These are phyloP conservation scores for Glossophaga mutica DNA, from an alignment of 2,797 vertebrate genomes.

Conservation along the genomic window DNA sequence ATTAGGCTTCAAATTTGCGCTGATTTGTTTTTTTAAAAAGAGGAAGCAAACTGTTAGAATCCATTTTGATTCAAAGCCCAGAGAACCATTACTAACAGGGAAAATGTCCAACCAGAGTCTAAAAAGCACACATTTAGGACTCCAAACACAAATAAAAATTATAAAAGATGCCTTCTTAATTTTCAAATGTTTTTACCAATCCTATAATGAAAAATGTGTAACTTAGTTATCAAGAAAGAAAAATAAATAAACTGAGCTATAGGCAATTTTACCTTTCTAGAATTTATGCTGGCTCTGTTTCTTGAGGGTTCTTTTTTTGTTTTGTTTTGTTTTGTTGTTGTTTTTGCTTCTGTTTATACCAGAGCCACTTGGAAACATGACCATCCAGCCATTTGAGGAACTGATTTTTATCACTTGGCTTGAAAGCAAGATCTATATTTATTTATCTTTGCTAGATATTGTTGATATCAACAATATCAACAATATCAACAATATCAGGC, in stretches of 20 bases:
- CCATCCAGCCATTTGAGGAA: background rate
- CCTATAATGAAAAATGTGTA: background rate
- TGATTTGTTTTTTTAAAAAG: background rate
- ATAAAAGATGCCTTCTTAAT: background rate
- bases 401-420: background rate
- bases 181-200: constrained; percentile 1
- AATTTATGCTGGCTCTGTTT: background rate
- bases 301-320: background rate
- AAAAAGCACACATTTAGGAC: background rate
- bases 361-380: background rate
- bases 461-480: background rate
- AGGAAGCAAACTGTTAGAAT: background rate
- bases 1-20: background rate
- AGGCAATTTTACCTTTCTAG: background rate
- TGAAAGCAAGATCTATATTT: background rate
- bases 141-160: background rate
- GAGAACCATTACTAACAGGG: background rate
- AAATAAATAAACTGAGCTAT: background rate
- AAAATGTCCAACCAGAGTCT: background rate
- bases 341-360: background rate
- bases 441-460: background rate
- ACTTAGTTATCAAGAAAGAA: background rate
- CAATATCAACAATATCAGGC: background rate
- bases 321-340: too few relatives aligned
- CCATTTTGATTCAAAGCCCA: constrained; percentile 11